Evolutionary conservation across 2,113 vertebrate genomes (phyloP).

Genomic region (Actenoides hombroni): DNA sequence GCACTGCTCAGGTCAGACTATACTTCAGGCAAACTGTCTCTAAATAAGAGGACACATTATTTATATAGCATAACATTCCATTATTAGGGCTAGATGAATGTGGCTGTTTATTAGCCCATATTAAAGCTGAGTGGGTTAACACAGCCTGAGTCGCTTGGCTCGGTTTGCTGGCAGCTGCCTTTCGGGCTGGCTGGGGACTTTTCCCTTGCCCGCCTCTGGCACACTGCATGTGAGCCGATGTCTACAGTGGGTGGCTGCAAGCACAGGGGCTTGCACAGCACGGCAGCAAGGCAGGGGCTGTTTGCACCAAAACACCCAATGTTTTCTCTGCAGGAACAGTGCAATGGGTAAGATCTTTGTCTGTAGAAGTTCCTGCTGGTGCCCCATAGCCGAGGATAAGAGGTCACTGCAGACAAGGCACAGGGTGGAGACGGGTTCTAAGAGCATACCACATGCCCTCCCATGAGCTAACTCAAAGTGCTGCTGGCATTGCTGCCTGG

Average conservation of each 20-base stretch:
- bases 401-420: not conserved
- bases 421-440: not conserved
- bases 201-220: not conserved
- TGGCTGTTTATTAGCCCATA: not conserved
- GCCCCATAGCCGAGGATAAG: fast-evolving
- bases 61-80: not conserved
- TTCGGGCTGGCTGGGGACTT: not conserved
- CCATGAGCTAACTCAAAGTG: not conserved
- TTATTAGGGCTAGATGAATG: not conserved
- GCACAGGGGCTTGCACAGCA: not conserved
- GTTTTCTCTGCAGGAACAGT: not conserved
- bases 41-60: not conserved
- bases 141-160: not conserved
- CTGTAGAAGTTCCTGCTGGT: not conserved
- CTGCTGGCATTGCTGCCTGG: not conserved
- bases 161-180: not conserved
- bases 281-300: not conserved
- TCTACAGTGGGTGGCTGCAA: not conserved
- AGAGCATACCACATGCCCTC: not conserved
- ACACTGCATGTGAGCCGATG: fast-evolving
- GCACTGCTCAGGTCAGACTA: not conserved
- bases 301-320: not conserved
- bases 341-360: not conserved
- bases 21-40: not conserved
- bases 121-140: not conserved